Evolutionary conservation across 2,797 vertebrate genomes (phyloP).

Genomic region (Cichlasoma orientale): DNA sequence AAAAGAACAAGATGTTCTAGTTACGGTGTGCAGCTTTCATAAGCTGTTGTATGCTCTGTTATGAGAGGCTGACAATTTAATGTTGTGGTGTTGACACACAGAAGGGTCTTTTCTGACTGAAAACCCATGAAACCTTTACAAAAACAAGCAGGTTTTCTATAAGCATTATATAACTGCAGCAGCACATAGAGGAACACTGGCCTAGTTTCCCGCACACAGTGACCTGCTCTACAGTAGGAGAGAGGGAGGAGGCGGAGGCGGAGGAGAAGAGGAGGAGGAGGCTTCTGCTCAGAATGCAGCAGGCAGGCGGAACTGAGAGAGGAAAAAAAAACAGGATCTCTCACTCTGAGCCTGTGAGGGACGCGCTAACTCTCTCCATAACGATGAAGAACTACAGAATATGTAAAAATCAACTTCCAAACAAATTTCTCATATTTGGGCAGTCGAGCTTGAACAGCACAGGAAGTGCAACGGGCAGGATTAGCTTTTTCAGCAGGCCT

Average conservation of each 20-base stretch:
- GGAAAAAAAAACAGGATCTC: conserved; percentile 19
- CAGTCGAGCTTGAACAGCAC: neutral
- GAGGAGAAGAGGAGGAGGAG: conserved; percentile 12
- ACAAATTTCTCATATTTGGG: neutral
- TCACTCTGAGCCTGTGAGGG: conserved; percentile 49
- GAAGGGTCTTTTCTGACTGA: neutral
- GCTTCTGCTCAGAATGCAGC: conserved; percentile 53
- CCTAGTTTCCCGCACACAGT: conserved; percentile 78
- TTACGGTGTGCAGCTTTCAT: neutral
- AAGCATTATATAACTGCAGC: conserved; percentile 77
- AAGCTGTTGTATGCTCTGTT: neutral
- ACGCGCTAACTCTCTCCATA: neutral
- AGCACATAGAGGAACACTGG: conserved; percentile 69
- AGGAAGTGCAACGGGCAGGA: neutral
- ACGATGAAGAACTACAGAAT: neutral
- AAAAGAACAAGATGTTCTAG: conserved; percentile 65
- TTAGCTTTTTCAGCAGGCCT: neutral
- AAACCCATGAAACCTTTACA: conserved; percentile 20
- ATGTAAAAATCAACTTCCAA: neutral
- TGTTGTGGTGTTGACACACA: neutral
- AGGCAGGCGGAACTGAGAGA: conserved; percentile 33
- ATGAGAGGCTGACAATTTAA: neutral
- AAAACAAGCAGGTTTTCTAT: conserved; percentile 57
- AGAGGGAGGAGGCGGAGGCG: neutral
- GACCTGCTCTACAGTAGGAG: conserved; percentile 74